phyloP scores from a whole-genome alignment of 2,888 invertebrate species.

The Brassicogethes aeneus region DNA sequence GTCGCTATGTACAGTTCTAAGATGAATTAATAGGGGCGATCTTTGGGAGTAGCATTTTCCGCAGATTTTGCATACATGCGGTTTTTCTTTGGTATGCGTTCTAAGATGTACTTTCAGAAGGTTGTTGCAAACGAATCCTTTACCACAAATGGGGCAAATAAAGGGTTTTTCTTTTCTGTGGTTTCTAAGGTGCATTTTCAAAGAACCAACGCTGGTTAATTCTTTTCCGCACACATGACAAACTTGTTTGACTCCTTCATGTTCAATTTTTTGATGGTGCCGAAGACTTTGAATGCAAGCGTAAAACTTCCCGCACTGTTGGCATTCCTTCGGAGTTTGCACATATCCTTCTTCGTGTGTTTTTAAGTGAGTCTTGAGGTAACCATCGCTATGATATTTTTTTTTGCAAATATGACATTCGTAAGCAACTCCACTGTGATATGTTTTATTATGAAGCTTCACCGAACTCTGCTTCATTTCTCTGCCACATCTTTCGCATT shows the following conservation, averaged over 20 bases:
- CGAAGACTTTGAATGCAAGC: slow-evolving; percentile 10
- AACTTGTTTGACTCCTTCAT: slow-evolving; percentile 11
- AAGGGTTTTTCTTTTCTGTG: slow-evolving; percentile 32
- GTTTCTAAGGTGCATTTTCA: neutral
- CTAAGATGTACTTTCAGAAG: slow-evolving; percentile 38
- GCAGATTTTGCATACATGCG: slow-evolving; percentile 42
- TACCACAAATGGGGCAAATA: slow-evolving; percentile 41
- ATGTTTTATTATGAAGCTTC: neutral
- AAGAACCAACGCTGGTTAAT: neutral
- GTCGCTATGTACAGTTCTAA: slow-evolving; percentile 40
- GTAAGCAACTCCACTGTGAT: neutral
- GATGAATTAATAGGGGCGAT: slow-evolving; percentile 40
- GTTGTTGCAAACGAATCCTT: slow-evolving; percentile 35
- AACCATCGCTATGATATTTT: neutral
- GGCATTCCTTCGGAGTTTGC: neutral
- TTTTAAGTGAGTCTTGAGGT: neutral
- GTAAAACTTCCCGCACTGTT: neutral
- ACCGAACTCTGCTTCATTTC: too few species aligned
- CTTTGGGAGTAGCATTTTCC: slow-evolving; percentile 21
- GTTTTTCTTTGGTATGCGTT: slow-evolving; percentile 38
- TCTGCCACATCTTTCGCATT: too few species aligned
- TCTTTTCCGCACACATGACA: slow-evolving; percentile 10
- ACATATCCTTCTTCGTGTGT: neutral
- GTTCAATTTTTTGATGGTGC: slow-evolving; percentile 14
- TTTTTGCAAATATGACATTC: neutral